phyloP scores from a whole-genome alignment of 1,140 invertebrate species.

The Scaptodrosophila lebanonensis region DNA sequence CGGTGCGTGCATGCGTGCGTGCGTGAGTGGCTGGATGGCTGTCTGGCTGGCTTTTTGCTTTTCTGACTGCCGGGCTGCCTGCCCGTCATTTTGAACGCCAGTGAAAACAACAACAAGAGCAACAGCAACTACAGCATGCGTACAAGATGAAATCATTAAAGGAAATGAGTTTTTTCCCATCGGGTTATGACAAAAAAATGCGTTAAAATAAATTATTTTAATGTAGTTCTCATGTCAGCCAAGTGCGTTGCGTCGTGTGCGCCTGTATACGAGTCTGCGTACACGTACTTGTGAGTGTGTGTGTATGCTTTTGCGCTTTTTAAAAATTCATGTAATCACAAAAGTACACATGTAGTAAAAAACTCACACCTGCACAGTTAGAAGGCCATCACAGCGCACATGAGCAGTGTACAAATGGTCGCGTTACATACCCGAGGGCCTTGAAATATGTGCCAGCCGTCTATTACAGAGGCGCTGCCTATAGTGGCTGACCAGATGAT shows the following conservation, averaged over 20 bases:
- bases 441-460: slow-evolving; percentile 36
- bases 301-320: slow-evolving; percentile 50
- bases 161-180: slow-evolving; percentile 74
- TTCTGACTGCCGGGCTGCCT: too few species aligned
- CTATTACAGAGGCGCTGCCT: too few species aligned
- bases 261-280: slow-evolving; percentile 4
- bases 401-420: slow-evolving; percentile 60
- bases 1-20: slow-evolving; percentile 37
- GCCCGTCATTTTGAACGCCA: too few species aligned
- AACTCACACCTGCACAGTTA: slow-evolving; percentile 20
- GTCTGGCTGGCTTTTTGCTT: too few species aligned
- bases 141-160: slow-evolving; percentile 75
- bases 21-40: slow-evolving; percentile 30
- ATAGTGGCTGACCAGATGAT: too few species aligned
- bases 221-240: slow-evolving; percentile 72
- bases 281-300: slow-evolving; percentile 13
- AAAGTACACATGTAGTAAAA: slow-evolving; percentile 75
- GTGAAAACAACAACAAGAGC: background rate
- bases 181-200: slow-evolving; percentile 75
- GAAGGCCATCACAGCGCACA: slow-evolving; percentile 39
- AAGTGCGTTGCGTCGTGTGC: slow-evolving; percentile 9
- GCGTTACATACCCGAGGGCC: slow-evolving; percentile 4
- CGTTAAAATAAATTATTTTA: slow-evolving; percentile 76
- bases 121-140: slow-evolving; percentile 46
- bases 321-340: slow-evolving; percentile 76